A percentile compares a stretch with the other conserved stretches of the same genome.
Evolutionary conservation across 2,888 invertebrate species (phyloP).

Genomic region (Tinea pellionella): DNA sequence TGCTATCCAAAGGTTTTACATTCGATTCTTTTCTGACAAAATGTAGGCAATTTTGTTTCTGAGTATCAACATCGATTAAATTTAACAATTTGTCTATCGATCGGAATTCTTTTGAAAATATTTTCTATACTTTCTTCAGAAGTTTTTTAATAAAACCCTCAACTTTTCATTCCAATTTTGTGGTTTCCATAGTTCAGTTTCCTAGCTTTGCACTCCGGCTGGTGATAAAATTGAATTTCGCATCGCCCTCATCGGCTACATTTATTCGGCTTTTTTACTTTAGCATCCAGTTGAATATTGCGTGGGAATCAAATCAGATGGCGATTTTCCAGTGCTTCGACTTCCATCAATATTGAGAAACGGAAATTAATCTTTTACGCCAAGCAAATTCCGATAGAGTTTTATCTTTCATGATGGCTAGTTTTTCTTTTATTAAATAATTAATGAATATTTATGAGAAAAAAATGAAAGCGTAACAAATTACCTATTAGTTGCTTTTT

Average conservation of each 20-base stretch:
- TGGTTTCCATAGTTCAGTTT: not conserved
- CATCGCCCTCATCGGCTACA: conserved; percentile 35
- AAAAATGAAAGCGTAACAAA: not conserved
- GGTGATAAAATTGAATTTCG: conserved; percentile 60
- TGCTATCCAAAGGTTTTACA: not conserved
- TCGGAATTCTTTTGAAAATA: not conserved
- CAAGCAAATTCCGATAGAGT: conserved; percentile 11
- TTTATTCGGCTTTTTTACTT: conserved; percentile 57
- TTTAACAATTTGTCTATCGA: not conserved
- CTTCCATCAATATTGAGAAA: conserved; percentile 20
- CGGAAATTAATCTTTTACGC: conserved; percentile 11
- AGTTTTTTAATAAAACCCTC: conserved; percentile 9
- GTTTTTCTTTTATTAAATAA: not conserved
- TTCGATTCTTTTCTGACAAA: not conserved
- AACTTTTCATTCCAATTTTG: conserved; percentile 6
- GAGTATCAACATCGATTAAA: too few species aligned
- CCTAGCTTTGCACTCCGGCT: conserved; percentile 15
- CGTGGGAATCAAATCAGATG: conserved; percentile 63
- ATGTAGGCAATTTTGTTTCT: not conserved
- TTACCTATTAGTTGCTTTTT: too few species aligned
- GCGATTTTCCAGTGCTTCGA: conserved; percentile 23
- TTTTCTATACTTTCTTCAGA: not conserved
- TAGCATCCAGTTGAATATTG: conserved; percentile 56
- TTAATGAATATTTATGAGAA: not conserved
- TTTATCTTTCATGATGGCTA: not conserved